Conservation (phyloP, 2,113 vertebrate species). For the Poeciliopsis prolifica region DNA sequence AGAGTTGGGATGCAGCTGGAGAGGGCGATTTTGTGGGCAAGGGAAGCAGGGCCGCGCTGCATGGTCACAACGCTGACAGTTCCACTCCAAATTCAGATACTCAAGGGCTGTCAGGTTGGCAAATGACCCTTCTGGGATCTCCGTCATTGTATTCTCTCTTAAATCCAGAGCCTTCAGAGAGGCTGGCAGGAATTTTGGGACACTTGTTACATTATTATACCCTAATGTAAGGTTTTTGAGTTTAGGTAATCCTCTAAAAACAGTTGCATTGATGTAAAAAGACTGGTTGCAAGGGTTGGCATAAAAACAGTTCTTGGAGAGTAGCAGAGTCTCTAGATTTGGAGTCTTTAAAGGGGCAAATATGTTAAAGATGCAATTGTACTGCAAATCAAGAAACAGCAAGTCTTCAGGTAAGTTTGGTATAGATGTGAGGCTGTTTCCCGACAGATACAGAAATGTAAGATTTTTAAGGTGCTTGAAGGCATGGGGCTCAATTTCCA, state of each 20-base stretch:
- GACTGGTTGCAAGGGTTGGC: conserved; percentile 76
- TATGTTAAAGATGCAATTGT: conserved; percentile 74
- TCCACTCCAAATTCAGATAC: conserved; percentile 79
- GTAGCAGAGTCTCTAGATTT: conserved; percentile 60
- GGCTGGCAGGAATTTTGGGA: conserved; percentile 78
- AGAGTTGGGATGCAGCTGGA: conserved; percentile 63
- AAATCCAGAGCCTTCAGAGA: conserved; percentile 77
- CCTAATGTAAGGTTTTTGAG: conserved; percentile 78
- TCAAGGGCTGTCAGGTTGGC: conserved; percentile 65
- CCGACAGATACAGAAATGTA: conserved; percentile 64
- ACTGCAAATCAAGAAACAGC: conserved; percentile 66
- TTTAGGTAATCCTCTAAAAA: conserved; percentile 66
- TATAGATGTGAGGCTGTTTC: conserved; percentile 78
- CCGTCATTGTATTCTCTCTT: conserved; percentile 77
- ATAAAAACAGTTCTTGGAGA: conserved; percentile 79
- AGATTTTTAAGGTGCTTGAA: conserved; percentile 70
- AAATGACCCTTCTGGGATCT: conserved; percentile 67
- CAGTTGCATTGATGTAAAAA: conserved; percentile 64
- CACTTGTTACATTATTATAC: conserved; percentile 81
- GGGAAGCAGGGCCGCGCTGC: conserved; percentile 81
- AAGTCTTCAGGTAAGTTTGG: conserved; percentile 75
- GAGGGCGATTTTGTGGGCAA: conserved; percentile 72
- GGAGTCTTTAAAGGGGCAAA: conserved; percentile 59
- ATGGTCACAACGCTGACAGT: conserved; percentile 84
- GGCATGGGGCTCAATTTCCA: conserved; percentile 67